Conservation (phyloP, 2,888 invertebrate genomes). For the Ophion ellenae region DNA sequence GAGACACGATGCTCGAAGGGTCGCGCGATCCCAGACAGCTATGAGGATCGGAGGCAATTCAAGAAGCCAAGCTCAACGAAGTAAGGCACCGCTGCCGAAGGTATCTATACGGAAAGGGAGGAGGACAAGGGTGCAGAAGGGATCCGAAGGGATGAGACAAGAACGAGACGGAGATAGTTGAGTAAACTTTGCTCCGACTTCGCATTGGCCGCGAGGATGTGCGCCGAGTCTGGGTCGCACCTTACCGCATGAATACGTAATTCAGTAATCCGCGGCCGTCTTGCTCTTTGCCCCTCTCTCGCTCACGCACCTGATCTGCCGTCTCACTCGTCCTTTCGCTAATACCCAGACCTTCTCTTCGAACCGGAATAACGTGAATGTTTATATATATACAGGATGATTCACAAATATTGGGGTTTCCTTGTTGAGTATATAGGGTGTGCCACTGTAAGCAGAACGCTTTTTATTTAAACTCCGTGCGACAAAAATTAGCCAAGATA, state of each 20-base stretch:
- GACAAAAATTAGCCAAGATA: too few relatives aligned
- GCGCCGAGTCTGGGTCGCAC: conserved; percentile 64
- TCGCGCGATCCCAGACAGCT: conserved; percentile 33
- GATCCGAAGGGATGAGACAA: conserved; percentile 20
- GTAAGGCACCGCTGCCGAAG: not conserved
- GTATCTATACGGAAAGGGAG: not conserved
- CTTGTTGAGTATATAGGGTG: too few relatives aligned
- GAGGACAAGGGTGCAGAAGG: conserved; percentile 22
- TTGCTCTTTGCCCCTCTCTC: conserved; percentile 26
- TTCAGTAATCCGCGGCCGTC: conserved; percentile 68
- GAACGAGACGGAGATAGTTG: conserved; percentile 56
- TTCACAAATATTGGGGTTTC: not conserved
- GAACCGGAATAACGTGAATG: conserved; percentile 19
- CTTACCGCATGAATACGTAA: conserved; percentile 73
- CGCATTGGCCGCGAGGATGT: conserved; percentile 68
- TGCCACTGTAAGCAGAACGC: too few relatives aligned
- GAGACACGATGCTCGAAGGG: conserved; percentile 39
- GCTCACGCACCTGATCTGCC: conserved; percentile 27
- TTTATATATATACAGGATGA: not conserved
- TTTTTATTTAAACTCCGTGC: too few relatives aligned
- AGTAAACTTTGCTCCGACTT: conserved; percentile 73
- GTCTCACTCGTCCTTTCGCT: conserved; percentile 48
- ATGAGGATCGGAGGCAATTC: conserved; percentile 47
- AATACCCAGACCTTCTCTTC: conserved; percentile 31
- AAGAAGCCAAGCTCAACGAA: conserved; percentile 47